These are phyloP conservation scores for Coccyzus lansbergi DNA, from an alignment of 2,797 vertebrate genomes.

Conservation along the genomic window DNA sequence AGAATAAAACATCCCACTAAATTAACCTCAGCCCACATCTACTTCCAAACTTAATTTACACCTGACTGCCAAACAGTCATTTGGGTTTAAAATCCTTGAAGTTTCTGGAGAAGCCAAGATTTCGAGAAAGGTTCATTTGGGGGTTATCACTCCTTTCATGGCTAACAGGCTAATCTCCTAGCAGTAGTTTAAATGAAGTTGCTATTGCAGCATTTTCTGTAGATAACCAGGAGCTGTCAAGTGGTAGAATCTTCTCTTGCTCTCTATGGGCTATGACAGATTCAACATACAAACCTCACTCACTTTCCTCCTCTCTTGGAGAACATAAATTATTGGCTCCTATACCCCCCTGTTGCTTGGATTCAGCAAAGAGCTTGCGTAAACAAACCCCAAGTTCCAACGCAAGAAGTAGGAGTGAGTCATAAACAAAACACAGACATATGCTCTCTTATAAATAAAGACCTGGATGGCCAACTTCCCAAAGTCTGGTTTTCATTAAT, in stretches of 20 bases:
- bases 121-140: slow-evolving; percentile 32
- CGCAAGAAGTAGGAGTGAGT: slow-evolving; percentile 75
- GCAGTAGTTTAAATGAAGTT: slow-evolving; percentile 26
- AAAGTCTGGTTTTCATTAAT: slow-evolving; percentile 80
- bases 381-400: slow-evolving; percentile 78
- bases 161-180: slow-evolving; percentile 43
- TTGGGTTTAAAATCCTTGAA: slow-evolving; percentile 38
- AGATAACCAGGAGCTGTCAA: slow-evolving; percentile 48
- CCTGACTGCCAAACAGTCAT: slow-evolving; percentile 39
- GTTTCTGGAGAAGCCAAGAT: slow-evolving; percentile 1
- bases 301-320: slow-evolving; percentile 54
- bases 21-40: slow-evolving; percentile 42
- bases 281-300: slow-evolving; percentile 60
- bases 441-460: slow-evolving; percentile 80
- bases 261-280: slow-evolving; percentile 56
- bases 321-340: slow-evolving; percentile 71
- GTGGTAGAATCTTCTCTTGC: slow-evolving; percentile 40
- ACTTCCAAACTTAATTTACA: slow-evolving; percentile 52
- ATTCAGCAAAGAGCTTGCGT: slow-evolving; percentile 72
- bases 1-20: slow-evolving; percentile 25
- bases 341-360: slow-evolving; percentile 64
- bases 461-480: slow-evolving; percentile 73
- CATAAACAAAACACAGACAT: slow-evolving; percentile 81
- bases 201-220: slow-evolving; percentile 21
- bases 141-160: slow-evolving; percentile 36